A percentile compares a stretch with the other conserved stretches of the same genome.
phyloP scores from a whole-genome alignment of 2,113 vertebrate genomes.

The Corythaeola cristata region DNA sequence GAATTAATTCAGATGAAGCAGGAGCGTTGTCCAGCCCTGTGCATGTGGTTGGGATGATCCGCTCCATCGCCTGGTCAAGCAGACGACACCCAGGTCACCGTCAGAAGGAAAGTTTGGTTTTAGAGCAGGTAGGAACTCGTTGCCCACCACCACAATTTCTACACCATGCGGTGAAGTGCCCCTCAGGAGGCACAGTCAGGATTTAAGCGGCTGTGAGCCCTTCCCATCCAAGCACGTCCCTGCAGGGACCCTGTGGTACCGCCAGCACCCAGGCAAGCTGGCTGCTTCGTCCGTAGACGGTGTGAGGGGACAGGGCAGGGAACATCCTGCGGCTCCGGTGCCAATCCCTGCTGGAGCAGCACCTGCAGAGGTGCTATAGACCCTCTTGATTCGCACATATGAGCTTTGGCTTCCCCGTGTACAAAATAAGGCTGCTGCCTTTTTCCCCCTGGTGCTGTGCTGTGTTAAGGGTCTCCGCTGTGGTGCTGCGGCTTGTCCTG shows the following conservation, averaged over 20 bases:
- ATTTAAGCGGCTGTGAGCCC: neutral
- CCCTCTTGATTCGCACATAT: neutral
- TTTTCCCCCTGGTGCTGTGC: neutral
- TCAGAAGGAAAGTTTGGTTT: neutral
- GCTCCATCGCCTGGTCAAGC: neutral
- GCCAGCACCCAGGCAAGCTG: neutral
- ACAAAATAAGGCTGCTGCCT: neutral
- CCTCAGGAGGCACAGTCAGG: neutral
- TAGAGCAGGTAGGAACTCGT: neutral
- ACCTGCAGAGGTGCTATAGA: neutral
- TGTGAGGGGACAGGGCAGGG: neutral
- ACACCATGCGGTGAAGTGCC: accelerated
- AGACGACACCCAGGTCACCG: neutral
- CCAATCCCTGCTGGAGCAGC: neutral
- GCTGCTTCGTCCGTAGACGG: neutral
- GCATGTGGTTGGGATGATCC: accelerated
- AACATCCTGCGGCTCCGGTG: neutral
- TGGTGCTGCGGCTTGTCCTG: neutral
- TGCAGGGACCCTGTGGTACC: neutral
- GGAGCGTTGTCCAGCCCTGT: neutral
- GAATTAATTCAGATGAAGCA: neutral
- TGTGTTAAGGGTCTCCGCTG: neutral
- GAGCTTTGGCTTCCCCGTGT: neutral
- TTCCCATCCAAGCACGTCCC: neutral
- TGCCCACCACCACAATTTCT: neutral